Percentiles rank a stretch among this genome's conserved stretches.
These are phyloP conservation scores for Siniperca chuatsi DNA, from an alignment of 2,113 vertebrate genomes.

Conservation along the genomic window DNA sequence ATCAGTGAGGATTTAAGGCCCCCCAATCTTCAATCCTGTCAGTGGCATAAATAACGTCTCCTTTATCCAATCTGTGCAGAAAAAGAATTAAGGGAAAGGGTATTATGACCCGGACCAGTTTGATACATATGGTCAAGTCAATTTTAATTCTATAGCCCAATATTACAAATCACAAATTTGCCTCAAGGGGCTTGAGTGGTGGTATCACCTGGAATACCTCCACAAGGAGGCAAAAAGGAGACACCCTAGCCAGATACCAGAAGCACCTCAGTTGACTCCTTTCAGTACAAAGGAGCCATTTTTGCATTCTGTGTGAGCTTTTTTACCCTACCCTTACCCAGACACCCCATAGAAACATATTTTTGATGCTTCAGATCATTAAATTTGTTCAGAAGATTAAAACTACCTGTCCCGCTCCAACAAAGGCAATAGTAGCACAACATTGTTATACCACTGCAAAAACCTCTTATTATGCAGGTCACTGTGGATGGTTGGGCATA, in stretches of 20 bases:
- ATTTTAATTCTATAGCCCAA: too few relatives aligned
- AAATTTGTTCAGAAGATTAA: background rate
- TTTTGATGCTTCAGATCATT: background rate
- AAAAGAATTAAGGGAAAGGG: background rate
- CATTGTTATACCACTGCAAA: background rate
- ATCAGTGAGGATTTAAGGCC: conserved; percentile 14
- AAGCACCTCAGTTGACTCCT: background rate
- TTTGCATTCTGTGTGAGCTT: background rate
- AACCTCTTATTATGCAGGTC: background rate
- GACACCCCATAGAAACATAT: too few relatives aligned
- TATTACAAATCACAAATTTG: too few relatives aligned
- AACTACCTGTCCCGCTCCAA: background rate
- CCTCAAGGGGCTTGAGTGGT: too few relatives aligned
- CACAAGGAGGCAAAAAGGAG: background rate
- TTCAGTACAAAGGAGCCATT: background rate
- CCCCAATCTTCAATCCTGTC: conserved; percentile 23
- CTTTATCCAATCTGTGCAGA: conserved; percentile 37
- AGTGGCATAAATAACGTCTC: background rate
- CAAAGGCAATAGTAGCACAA: too few relatives aligned
- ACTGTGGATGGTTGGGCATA: background rate
- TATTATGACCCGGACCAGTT: conserved; percentile 15
- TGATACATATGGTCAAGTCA: background rate
- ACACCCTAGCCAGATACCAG: background rate
- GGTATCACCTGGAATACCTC: background rate
- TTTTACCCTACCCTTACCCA: background rate